Evolutionary conservation across 1,140 invertebrate species (phyloP), one percentile per base, ranked within the genome.

Genomic region (Cheumatopsyche charites): DNA sequence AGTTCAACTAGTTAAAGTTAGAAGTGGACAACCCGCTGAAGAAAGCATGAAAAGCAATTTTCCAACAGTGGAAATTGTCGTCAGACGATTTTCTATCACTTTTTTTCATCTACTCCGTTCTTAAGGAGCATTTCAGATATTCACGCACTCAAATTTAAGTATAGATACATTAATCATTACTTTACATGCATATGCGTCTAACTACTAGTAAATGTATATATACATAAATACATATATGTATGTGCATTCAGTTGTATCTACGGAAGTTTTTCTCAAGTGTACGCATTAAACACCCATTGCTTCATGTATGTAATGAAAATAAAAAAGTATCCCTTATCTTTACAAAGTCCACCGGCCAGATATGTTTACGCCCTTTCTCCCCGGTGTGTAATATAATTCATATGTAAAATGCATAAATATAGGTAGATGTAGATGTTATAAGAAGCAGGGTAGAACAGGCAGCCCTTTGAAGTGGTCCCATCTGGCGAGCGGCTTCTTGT

Each of bases 391-490:
- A 19, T 1, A 4, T 19, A 3, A 9, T 5, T 19, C 17, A 26
- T 26, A 19, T 19, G n/a, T n/a, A n/a, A n/a, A n/a, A n/a, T n/a
- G n/a, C n/a, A n/a, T n/a, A n/a, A n/a, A 9, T 9, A 43, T 43
- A 43, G 42, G 7, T n/a, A 7, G 19, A 58, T 15, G 12, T 58
- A 15, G 7, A n/a, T n/a, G 13, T 62, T 13, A 5, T 29, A 15
- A 13, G n/a, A 19, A 29, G 23, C 62, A 19, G 3, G 11, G 12
- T 12, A 11, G 5, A 11, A 26, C 25, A 21, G 13, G 52, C 63
- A 45, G 65, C 70, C 65, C 73, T 74, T 74, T 74, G 73, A 74
- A 71, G 73, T 68, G 73, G 68, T 62, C 67, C 43, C 73, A 74
- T 74, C 73, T 74, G 73, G 73, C 67, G 42, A 26, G 67, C 68